Evolutionary conservation across 2,888 invertebrate species (phyloP).

Genomic region (Exephanes ischioxanthus): DNA sequence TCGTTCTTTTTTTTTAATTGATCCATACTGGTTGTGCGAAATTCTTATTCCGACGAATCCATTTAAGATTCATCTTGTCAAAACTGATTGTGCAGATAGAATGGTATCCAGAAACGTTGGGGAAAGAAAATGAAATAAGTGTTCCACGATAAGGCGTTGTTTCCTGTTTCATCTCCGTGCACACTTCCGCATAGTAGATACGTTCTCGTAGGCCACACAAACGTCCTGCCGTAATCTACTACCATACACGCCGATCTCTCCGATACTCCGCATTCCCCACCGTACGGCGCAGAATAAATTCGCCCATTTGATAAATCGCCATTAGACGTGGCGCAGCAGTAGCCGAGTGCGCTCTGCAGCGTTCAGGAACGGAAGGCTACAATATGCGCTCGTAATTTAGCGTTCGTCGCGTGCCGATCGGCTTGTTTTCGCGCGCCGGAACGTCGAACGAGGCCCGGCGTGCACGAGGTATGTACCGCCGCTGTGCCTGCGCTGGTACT

Average conservation of each 20-base stretch:
- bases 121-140: neutral
- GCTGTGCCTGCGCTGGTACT: slow-evolving; percentile 31
- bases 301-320: slow-evolving; percentile 56
- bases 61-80: neutral
- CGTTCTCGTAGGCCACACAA: neutral
- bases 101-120: neutral
- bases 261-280: slow-evolving; percentile 6
- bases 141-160: slow-evolving; percentile 23
- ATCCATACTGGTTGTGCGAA: too few species aligned
- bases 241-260: slow-evolving; percentile 21
- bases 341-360: slow-evolving; percentile 15
- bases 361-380: slow-evolving; percentile 54
- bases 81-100: neutral
- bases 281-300: slow-evolving; percentile 36
- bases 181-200: slow-evolving; percentile 21
- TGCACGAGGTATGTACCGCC: slow-evolving; percentile 54
- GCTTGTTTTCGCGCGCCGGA: slow-evolving; percentile 50
- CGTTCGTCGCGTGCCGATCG: slow-evolving; percentile 66
- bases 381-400: slow-evolving; percentile 65
- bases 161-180: slow-evolving; percentile 5
- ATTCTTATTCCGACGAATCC: too few species aligned
- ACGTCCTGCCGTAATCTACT: neutral
- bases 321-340: slow-evolving; percentile 43
- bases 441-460: slow-evolving; percentile 58
- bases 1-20: neutral